phyloP scores from a whole-genome alignment of 2,888 invertebrate species.

The Galerucella calmariensis region DNA sequence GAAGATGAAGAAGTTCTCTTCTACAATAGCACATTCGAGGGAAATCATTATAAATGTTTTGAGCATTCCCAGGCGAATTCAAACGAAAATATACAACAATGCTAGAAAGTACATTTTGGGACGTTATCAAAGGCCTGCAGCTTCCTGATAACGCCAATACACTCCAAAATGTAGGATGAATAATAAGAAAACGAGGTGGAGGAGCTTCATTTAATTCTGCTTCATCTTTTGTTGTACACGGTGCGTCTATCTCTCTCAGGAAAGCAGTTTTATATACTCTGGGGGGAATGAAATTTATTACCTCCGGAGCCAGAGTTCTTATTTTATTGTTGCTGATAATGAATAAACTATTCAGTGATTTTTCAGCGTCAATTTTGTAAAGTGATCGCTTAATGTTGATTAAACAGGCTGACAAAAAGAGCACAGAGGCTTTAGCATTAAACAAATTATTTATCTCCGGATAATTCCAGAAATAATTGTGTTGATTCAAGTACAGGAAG shows the following conservation, averaged over 20 bases:
- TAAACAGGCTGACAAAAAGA: background rate
- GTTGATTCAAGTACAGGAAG: background rate
- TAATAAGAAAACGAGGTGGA: slow-evolving; percentile 36
- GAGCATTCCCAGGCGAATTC: slow-evolving; percentile 31
- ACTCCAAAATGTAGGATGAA: slow-evolving; percentile 31
- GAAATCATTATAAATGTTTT: slow-evolving; percentile 37
- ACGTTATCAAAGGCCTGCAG: slow-evolving; percentile 35
- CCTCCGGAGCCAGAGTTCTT: slow-evolving; percentile 18
- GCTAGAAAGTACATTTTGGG: slow-evolving; percentile 36
- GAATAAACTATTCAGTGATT: slow-evolving; percentile 17
- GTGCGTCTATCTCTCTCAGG: slow-evolving; percentile 18
- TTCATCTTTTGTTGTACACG: slow-evolving; percentile 32
- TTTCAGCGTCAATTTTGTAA: slow-evolving; percentile 6
- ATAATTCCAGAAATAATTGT: background rate
- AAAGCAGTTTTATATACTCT: slow-evolving; percentile 24
- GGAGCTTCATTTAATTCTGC: slow-evolving; percentile 28
- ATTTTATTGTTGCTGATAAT: slow-evolving; percentile 24
- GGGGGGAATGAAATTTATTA: slow-evolving; percentile 31
- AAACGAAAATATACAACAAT: slow-evolving; percentile 37
- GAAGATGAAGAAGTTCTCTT: slow-evolving; percentile 27
- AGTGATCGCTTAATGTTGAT: background rate
- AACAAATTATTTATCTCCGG: background rate
- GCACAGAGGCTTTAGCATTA: background rate
- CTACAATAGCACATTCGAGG: slow-evolving; percentile 28
- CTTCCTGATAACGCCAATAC: slow-evolving; percentile 36